These are phyloP conservation scores for Drosophila pachea DNA, from an alignment of 1,140 invertebrate genomes.

Conservation along the genomic window DNA sequence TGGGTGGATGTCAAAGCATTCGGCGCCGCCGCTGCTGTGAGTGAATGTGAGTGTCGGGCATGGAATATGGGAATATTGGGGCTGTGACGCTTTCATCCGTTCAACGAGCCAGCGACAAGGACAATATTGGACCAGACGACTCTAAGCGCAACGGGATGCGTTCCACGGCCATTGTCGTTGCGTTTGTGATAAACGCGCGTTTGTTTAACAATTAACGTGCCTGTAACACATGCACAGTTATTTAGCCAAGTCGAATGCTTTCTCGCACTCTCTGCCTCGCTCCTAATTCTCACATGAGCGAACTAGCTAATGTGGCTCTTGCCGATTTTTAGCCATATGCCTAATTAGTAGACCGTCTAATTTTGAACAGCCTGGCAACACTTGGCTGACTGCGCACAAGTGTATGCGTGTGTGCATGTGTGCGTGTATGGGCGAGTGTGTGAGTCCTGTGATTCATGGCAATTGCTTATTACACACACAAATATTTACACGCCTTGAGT, in stretches of 20 bases:
- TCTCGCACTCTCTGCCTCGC: background rate
- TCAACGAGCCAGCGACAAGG: slow-evolving; percentile 56
- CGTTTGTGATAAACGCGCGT: slow-evolving; percentile 65
- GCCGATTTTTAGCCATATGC: slow-evolving; percentile 49
- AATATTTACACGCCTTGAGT: slow-evolving; percentile 30
- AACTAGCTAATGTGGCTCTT: slow-evolving; percentile 23
- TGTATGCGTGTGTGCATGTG: slow-evolving; percentile 3
- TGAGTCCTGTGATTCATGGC: slow-evolving; percentile 54
- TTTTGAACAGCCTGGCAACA: slow-evolving; percentile 27
- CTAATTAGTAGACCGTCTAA: slow-evolving; percentile 52
- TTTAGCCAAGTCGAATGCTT: slow-evolving; percentile 23
- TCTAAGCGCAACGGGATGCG: slow-evolving; percentile 24
- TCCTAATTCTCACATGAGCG: background rate
- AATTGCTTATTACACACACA: slow-evolving; percentile 58
- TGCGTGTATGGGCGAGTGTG: background rate
- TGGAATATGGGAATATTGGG: slow-evolving; percentile 30
- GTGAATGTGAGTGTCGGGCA: slow-evolving; percentile 18
- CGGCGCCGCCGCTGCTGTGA: slow-evolving; percentile 40
- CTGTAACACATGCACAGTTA: slow-evolving; percentile 57
- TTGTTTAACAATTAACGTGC: slow-evolving; percentile 72
- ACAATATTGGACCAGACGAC: slow-evolving; percentile 53
- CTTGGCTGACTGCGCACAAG: background rate
- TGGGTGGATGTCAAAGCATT: slow-evolving; percentile 49
- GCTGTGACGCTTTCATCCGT: slow-evolving; percentile 58
- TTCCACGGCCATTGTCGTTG: slow-evolving; percentile 22